phyloP scores from a whole-genome alignment of 1,140 invertebrate genomes.

The Pteromalus puparum region DNA sequence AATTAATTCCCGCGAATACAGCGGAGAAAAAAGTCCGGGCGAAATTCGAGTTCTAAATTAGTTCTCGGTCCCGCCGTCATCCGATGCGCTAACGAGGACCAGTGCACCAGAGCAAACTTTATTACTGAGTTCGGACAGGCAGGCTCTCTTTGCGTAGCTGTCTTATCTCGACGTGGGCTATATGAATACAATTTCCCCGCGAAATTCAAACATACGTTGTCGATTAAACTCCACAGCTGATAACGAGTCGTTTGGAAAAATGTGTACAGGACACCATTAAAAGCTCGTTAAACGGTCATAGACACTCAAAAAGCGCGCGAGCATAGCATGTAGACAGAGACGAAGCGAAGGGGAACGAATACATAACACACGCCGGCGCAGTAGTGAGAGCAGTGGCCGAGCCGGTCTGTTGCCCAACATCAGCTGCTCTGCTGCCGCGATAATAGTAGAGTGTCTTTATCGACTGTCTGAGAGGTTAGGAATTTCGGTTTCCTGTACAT shows the following conservation, averaged over 20 bases:
- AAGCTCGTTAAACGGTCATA: not conserved
- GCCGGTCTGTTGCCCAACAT: slow-evolving; percentile 10
- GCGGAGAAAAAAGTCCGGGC: not conserved
- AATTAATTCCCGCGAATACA: slow-evolving; percentile 33
- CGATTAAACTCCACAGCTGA: not conserved
- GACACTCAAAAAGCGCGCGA: slow-evolving; percentile 26
- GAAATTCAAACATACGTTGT: not conserved
- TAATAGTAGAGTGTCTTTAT: not conserved
- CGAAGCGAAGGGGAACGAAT: slow-evolving; percentile 6
- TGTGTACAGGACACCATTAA: not conserved
- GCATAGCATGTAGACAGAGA: not conserved
- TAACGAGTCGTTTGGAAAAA: too few species aligned
- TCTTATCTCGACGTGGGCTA: not conserved
- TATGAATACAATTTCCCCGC: not conserved
- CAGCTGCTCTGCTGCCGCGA: not conserved
- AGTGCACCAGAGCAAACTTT: not conserved
- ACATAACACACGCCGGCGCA: slow-evolving; percentile 51
- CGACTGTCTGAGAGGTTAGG: slow-evolving; percentile 35
- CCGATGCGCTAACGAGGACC: not conserved
- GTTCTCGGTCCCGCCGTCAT: slow-evolving; percentile 10
- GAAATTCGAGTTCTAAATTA: slow-evolving; percentile 49
- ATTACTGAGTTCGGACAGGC: slow-evolving; percentile 20
- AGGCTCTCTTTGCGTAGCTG: not conserved
- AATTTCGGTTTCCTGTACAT: not conserved
- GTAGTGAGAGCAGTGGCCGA: not conserved